Evolutionary conservation across 1,140 invertebrate species (phyloP).

Genomic region (Trichonephila inaurata): DNA sequence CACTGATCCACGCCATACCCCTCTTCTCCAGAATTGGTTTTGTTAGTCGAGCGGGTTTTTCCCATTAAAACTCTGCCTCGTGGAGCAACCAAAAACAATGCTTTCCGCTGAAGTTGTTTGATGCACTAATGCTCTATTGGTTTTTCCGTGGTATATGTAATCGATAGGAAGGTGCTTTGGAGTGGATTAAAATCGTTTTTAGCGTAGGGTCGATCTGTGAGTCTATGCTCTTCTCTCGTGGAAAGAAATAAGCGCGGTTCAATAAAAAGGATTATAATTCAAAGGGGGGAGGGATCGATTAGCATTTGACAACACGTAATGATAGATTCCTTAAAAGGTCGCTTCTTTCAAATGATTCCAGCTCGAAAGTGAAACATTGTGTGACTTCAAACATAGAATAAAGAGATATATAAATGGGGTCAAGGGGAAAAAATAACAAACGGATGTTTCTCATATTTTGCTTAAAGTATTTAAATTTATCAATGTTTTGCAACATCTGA

Average conservation of each 20-base stretch:
- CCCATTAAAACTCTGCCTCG: slow-evolving; percentile 65
- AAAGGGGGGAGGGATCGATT: not conserved
- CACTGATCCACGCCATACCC: slow-evolving; percentile 55
- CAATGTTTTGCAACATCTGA: too few species aligned
- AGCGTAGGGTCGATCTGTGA: slow-evolving; percentile 2
- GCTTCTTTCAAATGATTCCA: not conserved
- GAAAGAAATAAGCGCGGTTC: not conserved
- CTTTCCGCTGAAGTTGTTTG: slow-evolving; percentile 62
- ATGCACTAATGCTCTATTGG: slow-evolving; percentile 71
- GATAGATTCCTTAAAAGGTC: not conserved
- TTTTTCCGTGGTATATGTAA: slow-evolving; percentile 64
- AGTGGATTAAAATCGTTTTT: slow-evolving; percentile 68
- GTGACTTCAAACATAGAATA: too few species aligned
- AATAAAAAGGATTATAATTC: slow-evolving; percentile 9
- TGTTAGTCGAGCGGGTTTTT: slow-evolving; percentile 68
- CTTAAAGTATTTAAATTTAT: too few species aligned
- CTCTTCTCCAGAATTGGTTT: slow-evolving; percentile 61
- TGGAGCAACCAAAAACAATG: slow-evolving; percentile 61
- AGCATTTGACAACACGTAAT: not conserved
- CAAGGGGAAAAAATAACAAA: too few species aligned
- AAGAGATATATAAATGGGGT: too few species aligned
- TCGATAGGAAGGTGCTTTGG: slow-evolving; percentile 56
- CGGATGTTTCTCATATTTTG: too few species aligned
- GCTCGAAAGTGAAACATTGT: not conserved
- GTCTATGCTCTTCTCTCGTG: not conserved